A percentile compares a stretch with the other conserved stretches of the same genome.
Evolutionary conservation across 2,797 vertebrate genomes (phyloP).

Genomic region (Microhierax caerulescens): DNA sequence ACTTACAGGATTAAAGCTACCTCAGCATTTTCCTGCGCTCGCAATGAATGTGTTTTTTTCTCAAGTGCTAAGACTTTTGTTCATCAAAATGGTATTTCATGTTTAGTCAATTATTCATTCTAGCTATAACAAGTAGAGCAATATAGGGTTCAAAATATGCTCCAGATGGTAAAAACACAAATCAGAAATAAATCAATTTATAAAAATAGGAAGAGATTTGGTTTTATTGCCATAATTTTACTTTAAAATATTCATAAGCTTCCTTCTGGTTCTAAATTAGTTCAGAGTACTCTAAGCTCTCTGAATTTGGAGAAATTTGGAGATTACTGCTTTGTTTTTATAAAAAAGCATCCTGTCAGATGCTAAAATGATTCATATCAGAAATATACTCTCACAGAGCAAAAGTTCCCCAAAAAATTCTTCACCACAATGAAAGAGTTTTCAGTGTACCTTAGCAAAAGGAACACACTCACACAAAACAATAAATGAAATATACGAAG

Average conservation of each 20-base stretch:
- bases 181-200: constrained; percentile 57
- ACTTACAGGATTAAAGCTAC: background rate
- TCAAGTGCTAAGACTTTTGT: constrained; percentile 17
- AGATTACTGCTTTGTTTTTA: background rate
- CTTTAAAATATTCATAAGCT: constrained; percentile 25
- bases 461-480: background rate
- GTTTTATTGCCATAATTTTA: constrained; percentile 4
- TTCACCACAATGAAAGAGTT: background rate
- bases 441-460: background rate
- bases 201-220: constrained; percentile 44
- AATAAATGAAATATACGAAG: background rate
- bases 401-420: background rate
- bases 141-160: constrained; percentile 55
- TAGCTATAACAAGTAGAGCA: constrained; percentile 30
- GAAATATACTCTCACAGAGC: background rate
- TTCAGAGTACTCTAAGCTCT: background rate
- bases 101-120: constrained; percentile 53
- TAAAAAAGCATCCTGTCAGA: background rate
- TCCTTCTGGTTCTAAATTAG: constrained; percentile 24
- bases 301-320: background rate
- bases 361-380: background rate
- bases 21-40: constrained; percentile 51
- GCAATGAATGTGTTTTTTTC: constrained; percentile 33
- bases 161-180: constrained; percentile 63
- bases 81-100: constrained; percentile 61